Conservation (phyloP, 2,888 invertebrate genomes). For the Eupsilia transversa region DNA sequence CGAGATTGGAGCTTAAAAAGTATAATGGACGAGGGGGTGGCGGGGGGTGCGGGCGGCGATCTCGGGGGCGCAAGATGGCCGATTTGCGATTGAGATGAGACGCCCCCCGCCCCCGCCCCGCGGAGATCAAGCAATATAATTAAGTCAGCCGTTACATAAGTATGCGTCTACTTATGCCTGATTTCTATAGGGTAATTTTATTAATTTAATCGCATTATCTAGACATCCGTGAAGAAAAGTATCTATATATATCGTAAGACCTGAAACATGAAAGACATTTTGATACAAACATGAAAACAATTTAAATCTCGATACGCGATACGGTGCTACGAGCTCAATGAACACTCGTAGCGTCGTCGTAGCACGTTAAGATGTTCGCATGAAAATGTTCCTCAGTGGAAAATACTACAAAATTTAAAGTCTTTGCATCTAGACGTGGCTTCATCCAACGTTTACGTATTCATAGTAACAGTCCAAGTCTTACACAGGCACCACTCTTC, state of each 20-base stretch:
- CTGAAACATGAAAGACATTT: constrained; percentile 15
- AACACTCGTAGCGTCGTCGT: constrained; percentile 60
- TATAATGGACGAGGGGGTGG: constrained; percentile 91
- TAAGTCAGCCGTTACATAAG: constrained; percentile 83
- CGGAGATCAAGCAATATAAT: constrained; percentile 89
- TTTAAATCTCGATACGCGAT: constrained; percentile 44
- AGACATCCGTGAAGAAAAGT: constrained; percentile 10
- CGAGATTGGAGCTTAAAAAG: constrained; percentile 94
- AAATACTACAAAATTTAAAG: constrained; percentile 64
- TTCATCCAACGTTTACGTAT: constrained; percentile 83
- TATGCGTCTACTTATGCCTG: constrained; percentile 70
- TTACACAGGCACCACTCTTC: constrained; percentile 83
- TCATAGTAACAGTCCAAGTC: constrained; percentile 83
- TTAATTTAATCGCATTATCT: constrained; percentile 49
- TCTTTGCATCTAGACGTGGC: constrained; percentile 75
- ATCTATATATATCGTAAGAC: constrained; percentile 3
- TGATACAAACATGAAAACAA: constrained; percentile 31
- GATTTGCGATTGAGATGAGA: constrained; percentile 91
- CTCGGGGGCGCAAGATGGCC: constrained; percentile 90
- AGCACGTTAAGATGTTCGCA: constrained; percentile 51
- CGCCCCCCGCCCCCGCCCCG: constrained; percentile 80
- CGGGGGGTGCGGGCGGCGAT: constrained; percentile 88
- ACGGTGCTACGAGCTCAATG: constrained; percentile 52
- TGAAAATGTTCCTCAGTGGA: constrained; percentile 48
- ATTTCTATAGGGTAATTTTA: constrained; percentile 50